Evolutionary conservation across 2,888 invertebrate genomes (phyloP), one percentile per base, ranked within the genome.

Genomic region (Tinea trinotella): DNA sequence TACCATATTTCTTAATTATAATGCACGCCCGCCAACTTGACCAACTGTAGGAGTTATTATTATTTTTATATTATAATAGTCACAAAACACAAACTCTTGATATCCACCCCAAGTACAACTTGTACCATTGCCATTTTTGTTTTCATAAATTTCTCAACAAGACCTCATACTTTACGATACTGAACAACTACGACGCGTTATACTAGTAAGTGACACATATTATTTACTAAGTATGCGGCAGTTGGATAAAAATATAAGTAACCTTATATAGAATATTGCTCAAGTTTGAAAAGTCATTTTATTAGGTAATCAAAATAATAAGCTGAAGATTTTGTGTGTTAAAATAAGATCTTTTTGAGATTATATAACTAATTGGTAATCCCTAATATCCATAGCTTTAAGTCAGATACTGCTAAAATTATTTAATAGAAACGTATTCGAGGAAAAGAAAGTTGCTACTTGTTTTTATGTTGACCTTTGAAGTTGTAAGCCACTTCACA

Each of bases 21-120:
- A 74, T 85, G 85, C 85, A 85, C 85, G 85, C 75, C n/a, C 69
- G 76, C 75, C 22, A 69, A 76, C 18, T 18, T 48, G 48, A 17
- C 48, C 24, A 50, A 50, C 3, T 24, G 24, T 50, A 50, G 24
- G 24, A 50, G 7, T 50, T 17, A 4, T 46, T 50, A 50, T 24
- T 24, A 50, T 50, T 50, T 50, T 12, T n/a, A 24, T 24, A 9
- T 18, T 50, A 50, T 13, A 24, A 50, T 50, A 50, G 50, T 50
- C 50, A 50, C 50, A 50, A 48, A 50, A 50, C 50, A 50, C 50
- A 50, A 50, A 50, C 50, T 50, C 50, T 18, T 18, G 9, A 46
- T 40, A 13, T 13, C 40, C 15, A 40, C 40, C 13, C 13, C 40
- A 40, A 17, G 48, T 48, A 50, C 24, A 12, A 24, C 13, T 2